Conservation (phyloP, 1,140 invertebrate species). For the Drosophila rhopaloa region DNA sequence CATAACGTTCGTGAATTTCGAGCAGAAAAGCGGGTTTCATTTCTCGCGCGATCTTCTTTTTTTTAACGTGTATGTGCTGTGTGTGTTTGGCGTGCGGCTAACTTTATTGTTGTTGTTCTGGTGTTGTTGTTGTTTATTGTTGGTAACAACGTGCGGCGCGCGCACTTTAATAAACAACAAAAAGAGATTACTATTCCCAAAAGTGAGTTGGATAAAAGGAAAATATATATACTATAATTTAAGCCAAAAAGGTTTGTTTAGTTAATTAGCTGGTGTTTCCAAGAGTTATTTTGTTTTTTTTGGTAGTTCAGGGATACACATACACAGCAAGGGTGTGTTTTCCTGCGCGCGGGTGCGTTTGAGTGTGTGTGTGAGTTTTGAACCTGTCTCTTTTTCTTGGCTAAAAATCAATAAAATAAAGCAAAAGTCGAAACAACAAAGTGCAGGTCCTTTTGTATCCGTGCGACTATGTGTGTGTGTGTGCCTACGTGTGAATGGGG, state of each 20-base stretch:
- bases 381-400: constrained; percentile 50
- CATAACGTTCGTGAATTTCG: constrained; percentile 24
- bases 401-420: constrained; percentile 65
- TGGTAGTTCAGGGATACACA: constrained; percentile 62
- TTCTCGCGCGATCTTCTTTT: constrained; percentile 21
- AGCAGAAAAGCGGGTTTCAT: constrained; percentile 17
- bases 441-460: constrained; percentile 27
- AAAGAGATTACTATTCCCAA: background rate
- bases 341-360: constrained; percentile 16
- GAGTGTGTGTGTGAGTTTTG: constrained; percentile 32
- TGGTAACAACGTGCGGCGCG: constrained; percentile 17
- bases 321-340: constrained; percentile 65
- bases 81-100: constrained; percentile 29
- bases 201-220: background rate
- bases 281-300: constrained; percentile 19
- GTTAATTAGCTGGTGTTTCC: constrained; percentile 21
- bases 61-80: constrained; percentile 29
- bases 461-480: background rate
- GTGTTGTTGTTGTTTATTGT: constrained; percentile 5
- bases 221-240: background rate
- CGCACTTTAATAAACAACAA: constrained; percentile 18
- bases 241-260: constrained; percentile 16
- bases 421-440: constrained; percentile 58
- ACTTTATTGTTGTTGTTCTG: constrained; percentile 14
- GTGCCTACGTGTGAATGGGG: background rate